phyloP scores from a whole-genome alignment of 2,797 vertebrate genomes.

The Graptemys geographica region DNA sequence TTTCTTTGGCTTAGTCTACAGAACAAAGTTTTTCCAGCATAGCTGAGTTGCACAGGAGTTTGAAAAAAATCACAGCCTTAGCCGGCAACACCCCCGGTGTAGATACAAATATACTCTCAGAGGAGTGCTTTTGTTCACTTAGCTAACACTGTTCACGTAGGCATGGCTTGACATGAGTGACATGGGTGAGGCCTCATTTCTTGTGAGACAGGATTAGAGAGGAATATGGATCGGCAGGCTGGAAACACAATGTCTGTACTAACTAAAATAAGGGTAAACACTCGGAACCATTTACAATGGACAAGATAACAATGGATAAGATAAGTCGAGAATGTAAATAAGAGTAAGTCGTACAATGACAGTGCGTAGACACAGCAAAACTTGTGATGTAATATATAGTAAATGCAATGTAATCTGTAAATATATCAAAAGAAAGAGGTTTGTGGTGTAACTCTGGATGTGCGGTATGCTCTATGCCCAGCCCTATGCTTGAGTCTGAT shows the following conservation, averaged over 20 bases:
- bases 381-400: background rate
- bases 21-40: background rate
- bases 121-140: background rate
- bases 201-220: background rate
- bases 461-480: background rate
- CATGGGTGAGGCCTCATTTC: background rate
- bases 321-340: background rate
- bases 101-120: background rate
- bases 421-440: background rate
- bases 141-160: background rate
- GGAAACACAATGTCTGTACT: background rate
- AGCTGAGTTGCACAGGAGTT: background rate
- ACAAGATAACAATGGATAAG: background rate
- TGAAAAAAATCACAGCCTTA: background rate
- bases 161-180: background rate
- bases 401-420: background rate
- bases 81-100: background rate
- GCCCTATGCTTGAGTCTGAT: background rate
- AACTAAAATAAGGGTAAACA: background rate
- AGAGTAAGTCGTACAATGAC: background rate
- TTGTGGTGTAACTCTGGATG: background rate
- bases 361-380: background rate
- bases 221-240: background rate
- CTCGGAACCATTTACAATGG: background rate
- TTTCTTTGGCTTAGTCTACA: background rate